Base-by-base conservation (phyloP, 2,888 invertebrate species). In the Megastigmus dorsalis region DNA sequence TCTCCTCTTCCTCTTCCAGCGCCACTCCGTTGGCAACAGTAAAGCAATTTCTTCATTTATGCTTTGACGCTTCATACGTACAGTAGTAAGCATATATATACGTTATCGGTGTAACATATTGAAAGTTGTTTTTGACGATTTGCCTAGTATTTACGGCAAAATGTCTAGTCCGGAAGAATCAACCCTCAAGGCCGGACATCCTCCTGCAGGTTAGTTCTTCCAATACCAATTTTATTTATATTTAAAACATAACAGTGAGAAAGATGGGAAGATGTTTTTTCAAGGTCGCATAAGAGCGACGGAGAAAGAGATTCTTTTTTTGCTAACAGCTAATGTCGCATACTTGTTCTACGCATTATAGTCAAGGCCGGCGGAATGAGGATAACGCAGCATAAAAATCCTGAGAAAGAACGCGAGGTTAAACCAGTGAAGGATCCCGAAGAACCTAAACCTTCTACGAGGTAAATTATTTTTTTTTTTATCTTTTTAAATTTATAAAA, bases 331-430 rank as follows among this genome's bases (percentile, higher is more conserved):
- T 60, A 66, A 60, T 55, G 50, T 62, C 52, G 65, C 73, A 18
- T 76, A 77, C 65, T 78, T 78, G 43, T 75, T 66, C 13, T 76
- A 23, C 48, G 26, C 43, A 55, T 60, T 82, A 63, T 88, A 96
- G 96, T 96, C 2, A 97, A 96, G 90, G 96, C 95, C 71, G 97
- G 97, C 62, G 96, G 96, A 1, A 96, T 96, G 96, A 91, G 97
- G 80, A 96, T 97, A 83, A 95, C 95, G 13, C 96, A 97, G 84
- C 94, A 97, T 85, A 96, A 96, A 88, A 89, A 90, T 0, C 91
- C 93, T 5, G 92, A 92, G 80, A 89, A 92, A 45, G 90, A 90
- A 81, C 93, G 92, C 80, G 92, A 93, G 67, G 90, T 89, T 13
- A 93, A 92, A 85, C 78, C 82, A 0, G 79, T 79, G 45, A 88